A percentile compares a stretch with the other conserved stretches of the same genome.
Conservation (phyloP, 1,140 invertebrate species). For the Drosophila seguyi region DNA sequence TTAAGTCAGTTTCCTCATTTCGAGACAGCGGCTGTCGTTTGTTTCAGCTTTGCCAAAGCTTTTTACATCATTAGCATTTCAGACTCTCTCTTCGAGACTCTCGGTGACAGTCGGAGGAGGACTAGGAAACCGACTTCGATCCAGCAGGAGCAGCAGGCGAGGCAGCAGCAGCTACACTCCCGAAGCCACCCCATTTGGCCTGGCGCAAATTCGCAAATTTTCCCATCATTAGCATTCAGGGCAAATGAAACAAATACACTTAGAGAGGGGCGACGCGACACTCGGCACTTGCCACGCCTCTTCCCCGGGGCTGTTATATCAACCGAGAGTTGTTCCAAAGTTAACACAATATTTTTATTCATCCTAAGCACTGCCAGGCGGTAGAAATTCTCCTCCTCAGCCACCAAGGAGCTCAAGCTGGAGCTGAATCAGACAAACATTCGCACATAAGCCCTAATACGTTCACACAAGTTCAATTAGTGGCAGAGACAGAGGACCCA, state of each 20-base stretch:
- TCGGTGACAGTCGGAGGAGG: slow-evolving; percentile 27
- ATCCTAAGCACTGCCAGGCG: slow-evolving; percentile 65
- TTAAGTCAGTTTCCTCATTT: slow-evolving; percentile 83
- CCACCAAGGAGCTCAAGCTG: not conserved
- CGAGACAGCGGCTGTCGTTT: slow-evolving; percentile 75
- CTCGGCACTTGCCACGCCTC: slow-evolving; percentile 33
- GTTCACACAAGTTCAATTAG: slow-evolving; percentile 82
- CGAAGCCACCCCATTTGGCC: slow-evolving; percentile 27
- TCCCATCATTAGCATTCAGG: slow-evolving; percentile 83
- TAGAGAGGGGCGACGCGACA: slow-evolving; percentile 54
- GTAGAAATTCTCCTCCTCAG: slow-evolving; percentile 8
- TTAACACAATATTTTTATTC: slow-evolving; percentile 83
- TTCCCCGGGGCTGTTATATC: slow-evolving; percentile 41
- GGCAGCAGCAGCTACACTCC: not conserved
- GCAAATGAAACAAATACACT: slow-evolving; percentile 84
- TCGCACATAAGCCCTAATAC: slow-evolving; percentile 77
- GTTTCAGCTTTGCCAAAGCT: slow-evolving; percentile 74
- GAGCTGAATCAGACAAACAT: slow-evolving; percentile 50
- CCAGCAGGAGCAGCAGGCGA: slow-evolving; percentile 2
- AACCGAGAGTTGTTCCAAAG: slow-evolving; percentile 64
- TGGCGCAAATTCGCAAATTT: slow-evolving; percentile 80
- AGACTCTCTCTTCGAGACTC: slow-evolving; percentile 30
- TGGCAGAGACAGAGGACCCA: slow-evolving; percentile 42
- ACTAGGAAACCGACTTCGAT: slow-evolving; percentile 40
- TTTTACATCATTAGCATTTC: slow-evolving; percentile 84